phyloP scores from a whole-genome alignment of 1,140 invertebrate genomes.

The Tigriopus japonicus region DNA sequence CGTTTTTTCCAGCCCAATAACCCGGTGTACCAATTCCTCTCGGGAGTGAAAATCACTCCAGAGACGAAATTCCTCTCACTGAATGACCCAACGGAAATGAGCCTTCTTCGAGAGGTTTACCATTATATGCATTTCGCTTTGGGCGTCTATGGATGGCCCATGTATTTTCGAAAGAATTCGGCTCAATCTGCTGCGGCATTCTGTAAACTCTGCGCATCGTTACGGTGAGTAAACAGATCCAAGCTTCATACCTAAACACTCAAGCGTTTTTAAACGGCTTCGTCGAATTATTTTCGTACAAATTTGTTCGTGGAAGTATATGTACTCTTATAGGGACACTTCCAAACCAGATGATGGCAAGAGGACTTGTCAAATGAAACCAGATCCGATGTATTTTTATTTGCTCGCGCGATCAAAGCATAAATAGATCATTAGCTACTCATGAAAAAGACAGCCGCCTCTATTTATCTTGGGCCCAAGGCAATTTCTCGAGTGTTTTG shows the following conservation, averaged over 20 bases:
- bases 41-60: slow-evolving; percentile 63
- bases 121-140: slow-evolving; percentile 75
- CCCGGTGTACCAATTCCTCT: slow-evolving; percentile 74
- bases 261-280: too few species aligned
- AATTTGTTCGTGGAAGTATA: too few species aligned
- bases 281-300: too few species aligned
- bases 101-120: slow-evolving; percentile 54
- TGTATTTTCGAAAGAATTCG: slow-evolving; percentile 40
- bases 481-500: too few species aligned
- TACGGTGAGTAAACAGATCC: slow-evolving; percentile 30
- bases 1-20: slow-evolving; percentile 42
- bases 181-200: slow-evolving; percentile 32
- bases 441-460: too few species aligned
- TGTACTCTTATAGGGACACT: neutral
- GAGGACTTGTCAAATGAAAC: too few species aligned
- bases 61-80: slow-evolving; percentile 62
- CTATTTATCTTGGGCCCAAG: too few species aligned
- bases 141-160: slow-evolving; percentile 75
- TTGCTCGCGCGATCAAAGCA: too few species aligned
- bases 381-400: slow-evolving; percentile 2
- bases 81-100: slow-evolving; percentile 48
- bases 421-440: too few species aligned
- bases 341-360: too few species aligned
- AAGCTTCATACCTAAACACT: too few species aligned
- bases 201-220: slow-evolving; percentile 47